phyloP scores from a whole-genome alignment of 2,797 vertebrate genomes.

The Enteromius anoplus region DNA sequence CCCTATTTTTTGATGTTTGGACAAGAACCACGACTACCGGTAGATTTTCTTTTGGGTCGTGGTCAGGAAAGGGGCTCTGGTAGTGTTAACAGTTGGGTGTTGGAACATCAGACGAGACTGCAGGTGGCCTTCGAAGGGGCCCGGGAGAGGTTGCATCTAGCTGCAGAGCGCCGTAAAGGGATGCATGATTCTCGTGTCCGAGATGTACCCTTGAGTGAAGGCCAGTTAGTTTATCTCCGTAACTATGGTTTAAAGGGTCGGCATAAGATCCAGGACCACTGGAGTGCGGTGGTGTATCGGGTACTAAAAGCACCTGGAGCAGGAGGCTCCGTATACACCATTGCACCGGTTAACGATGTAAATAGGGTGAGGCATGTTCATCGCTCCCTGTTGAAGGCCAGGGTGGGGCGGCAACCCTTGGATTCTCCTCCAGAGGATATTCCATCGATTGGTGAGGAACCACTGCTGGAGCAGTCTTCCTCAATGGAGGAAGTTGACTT shows the following conservation, averaged over 20 bases:
- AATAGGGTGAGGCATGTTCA: not conserved
- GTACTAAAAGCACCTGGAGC: not conserved
- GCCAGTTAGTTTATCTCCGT: not conserved
- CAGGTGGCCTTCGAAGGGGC: no score
- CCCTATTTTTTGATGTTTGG: no score
- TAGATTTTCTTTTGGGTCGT: no score
- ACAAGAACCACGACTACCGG: no score
- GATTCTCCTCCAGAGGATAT: no score
- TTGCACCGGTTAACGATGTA: not conserved
- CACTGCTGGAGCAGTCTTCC: no score
- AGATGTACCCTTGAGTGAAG: not conserved
- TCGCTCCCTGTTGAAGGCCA: not conserved
- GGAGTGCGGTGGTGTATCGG: not conserved
- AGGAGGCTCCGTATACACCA: not conserved
- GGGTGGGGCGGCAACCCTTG: fast-evolving
- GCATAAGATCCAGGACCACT: not conserved
- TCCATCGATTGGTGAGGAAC: no score
- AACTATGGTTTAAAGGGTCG: not conserved
- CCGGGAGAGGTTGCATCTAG: not conserved
- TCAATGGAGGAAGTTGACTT: no score
- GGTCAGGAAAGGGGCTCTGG: no score
- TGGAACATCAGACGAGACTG: no score
- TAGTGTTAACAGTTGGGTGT: no score
- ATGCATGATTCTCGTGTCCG: not conserved
- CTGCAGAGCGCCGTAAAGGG: not conserved